phyloP scores from a whole-genome alignment of 2,888 invertebrate species.

The Alsophila aescularia region DNA sequence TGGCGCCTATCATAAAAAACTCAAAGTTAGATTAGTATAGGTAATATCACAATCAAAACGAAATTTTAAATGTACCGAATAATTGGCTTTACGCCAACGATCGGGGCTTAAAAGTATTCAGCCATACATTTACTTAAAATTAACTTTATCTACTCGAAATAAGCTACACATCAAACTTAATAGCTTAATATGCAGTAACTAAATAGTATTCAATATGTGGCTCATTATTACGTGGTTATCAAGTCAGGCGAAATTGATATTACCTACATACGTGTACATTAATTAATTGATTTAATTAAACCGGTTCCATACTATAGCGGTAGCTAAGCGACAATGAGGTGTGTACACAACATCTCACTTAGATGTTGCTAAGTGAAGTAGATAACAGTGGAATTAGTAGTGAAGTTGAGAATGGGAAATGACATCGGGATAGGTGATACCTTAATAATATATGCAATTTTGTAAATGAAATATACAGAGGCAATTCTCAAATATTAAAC shows the following conservation, averaged over 20 bases:
- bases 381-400: not conserved
- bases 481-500: too few relatives aligned
- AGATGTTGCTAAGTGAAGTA: slow-evolving; percentile 19
- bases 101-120: too few relatives aligned
- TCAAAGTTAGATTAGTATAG: too few relatives aligned
- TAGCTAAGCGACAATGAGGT: slow-evolving; percentile 34
- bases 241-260: slow-evolving; percentile 29
- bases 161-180: not conserved
- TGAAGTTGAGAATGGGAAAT: not conserved
- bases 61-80: too few relatives aligned
- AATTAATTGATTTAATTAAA: slow-evolving; percentile 40
- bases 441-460: too few relatives aligned
- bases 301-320: slow-evolving; percentile 27
- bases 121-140: too few relatives aligned
- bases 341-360: slow-evolving; percentile 38
- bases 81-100: too few relatives aligned
- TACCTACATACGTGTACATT: slow-evolving; percentile 23
- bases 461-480: too few relatives aligned
- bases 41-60: too few relatives aligned
- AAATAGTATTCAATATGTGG: too few relatives aligned
- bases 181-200: not conserved
- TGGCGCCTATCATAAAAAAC: too few relatives aligned
- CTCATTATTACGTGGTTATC: slow-evolving; percentile 16
- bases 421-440: not conserved
- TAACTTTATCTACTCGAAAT: too few relatives aligned